Evolutionary conservation across 2,888 invertebrate genomes (phyloP).

Genomic region (Cecidostiba fungosa): DNA sequence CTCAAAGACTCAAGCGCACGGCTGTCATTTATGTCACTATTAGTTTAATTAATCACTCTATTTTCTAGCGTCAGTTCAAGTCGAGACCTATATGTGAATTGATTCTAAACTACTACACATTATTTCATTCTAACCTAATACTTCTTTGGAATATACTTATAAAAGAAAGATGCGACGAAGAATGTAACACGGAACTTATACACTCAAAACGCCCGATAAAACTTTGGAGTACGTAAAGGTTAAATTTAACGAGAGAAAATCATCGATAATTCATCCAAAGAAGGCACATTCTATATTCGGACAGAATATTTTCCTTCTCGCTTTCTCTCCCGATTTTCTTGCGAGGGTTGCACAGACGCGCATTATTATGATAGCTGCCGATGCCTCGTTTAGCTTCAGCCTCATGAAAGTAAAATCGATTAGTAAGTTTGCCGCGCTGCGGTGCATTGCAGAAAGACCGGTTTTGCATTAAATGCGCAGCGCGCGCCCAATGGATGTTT

Average conservation of each 20-base stretch:
- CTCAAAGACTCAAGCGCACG: no score
- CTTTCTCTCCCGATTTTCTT: not conserved
- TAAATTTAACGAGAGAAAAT: not conserved
- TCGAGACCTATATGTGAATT: no score
- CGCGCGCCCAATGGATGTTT: conserved; percentile 59
- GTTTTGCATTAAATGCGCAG: conserved; percentile 56
- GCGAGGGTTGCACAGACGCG: not conserved
- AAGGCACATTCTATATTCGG: not conserved
- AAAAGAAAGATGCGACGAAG: no score
- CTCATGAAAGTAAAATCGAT: conserved; percentile 61
- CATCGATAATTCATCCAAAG: not conserved
- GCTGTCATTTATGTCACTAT: no score
- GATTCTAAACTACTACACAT: no score
- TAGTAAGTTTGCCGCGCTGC: conserved; percentile 58
- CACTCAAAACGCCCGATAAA: no score
- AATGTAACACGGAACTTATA: no score
- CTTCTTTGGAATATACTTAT: no score
- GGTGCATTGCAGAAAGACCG: conserved; percentile 43
- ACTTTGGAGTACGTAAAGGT: no score
- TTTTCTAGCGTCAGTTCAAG: no score
- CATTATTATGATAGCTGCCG: not conserved
- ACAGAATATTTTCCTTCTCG: not conserved
- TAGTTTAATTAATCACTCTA: conserved; percentile 20
- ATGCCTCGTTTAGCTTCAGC: conserved; percentile 1
- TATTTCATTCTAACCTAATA: no score